Conservation (phyloP, 2,113 vertebrate genomes). For the Serinus canaria region DNA sequence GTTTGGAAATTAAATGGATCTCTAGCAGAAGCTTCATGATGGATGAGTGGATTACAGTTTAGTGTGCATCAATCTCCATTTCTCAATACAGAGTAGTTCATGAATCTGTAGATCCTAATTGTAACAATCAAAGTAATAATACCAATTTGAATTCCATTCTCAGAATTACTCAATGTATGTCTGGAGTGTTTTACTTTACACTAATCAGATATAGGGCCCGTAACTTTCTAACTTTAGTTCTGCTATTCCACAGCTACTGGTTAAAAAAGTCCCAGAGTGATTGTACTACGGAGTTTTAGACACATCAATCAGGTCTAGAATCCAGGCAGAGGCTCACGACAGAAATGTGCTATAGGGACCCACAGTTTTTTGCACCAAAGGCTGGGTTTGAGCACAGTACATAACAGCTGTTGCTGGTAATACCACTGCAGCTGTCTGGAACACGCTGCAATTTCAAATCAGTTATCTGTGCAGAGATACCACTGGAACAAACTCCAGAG, state of each 20-base stretch:
- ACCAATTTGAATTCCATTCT: neutral
- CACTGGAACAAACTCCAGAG: neutral
- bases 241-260: neutral
- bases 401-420: neutral
- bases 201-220: neutral
- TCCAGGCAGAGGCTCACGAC: neutral
- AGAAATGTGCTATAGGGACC: neutral
- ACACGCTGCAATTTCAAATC: neutral
- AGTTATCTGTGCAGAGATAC: neutral
- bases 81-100: neutral
- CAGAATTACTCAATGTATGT: neutral
- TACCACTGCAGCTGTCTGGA: neutral
- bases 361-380: neutral
- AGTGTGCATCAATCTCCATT: neutral
- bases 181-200: neutral
- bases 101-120: neutral
- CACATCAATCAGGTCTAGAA: neutral
- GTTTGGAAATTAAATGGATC: constrained; percentile 2
- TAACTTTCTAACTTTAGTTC: neutral
- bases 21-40: constrained; percentile 11
- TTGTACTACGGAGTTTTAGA: neutral
- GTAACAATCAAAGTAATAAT: neutral
- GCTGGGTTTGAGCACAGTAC: neutral
- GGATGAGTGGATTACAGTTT: neutral
- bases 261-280: neutral